These are phyloP conservation scores for Rhagonycha lutea DNA, from an alignment of 2,888 invertebrate species.

Conservation along the genomic window DNA sequence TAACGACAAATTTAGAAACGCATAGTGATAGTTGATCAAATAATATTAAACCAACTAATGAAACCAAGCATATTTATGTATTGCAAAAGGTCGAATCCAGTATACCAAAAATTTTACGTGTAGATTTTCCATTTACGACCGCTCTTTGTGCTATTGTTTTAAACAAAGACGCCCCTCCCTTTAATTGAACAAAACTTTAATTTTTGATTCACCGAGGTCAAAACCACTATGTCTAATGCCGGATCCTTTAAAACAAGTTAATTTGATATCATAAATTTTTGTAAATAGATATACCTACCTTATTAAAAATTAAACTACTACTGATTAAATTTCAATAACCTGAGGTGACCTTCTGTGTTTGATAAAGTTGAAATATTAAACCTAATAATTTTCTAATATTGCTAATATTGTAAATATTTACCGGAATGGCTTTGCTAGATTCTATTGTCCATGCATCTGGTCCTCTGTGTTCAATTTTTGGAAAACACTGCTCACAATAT, in stretches of 20 bases:
- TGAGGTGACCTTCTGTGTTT: background rate
- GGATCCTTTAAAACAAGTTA: no score
- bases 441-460: slow-evolving; percentile 79
- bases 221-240: no score
- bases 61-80: background rate
- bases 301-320: no score
- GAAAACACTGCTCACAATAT: slow-evolving; percentile 65
- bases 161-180: no score
- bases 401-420: slow-evolving; percentile 39
- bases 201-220: no score
- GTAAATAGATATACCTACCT: no score
- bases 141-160: no score
- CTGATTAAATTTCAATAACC: background rate
- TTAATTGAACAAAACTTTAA: no score
- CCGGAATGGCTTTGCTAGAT: slow-evolving; percentile 66
- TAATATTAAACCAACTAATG: background rate
- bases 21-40: no score
- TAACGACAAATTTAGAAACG: background rate
- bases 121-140: background rate
- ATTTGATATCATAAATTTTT: no score
- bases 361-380: background rate
- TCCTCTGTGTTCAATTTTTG: slow-evolving; percentile 70
- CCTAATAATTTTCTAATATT: background rate
- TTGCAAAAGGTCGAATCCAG: background rate
- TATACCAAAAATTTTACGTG: background rate